A percentile compares a stretch with the other conserved stretches of the same genome.
phyloP scores from a whole-genome alignment of 2,888 invertebrate species.

The Tipula unca region DNA sequence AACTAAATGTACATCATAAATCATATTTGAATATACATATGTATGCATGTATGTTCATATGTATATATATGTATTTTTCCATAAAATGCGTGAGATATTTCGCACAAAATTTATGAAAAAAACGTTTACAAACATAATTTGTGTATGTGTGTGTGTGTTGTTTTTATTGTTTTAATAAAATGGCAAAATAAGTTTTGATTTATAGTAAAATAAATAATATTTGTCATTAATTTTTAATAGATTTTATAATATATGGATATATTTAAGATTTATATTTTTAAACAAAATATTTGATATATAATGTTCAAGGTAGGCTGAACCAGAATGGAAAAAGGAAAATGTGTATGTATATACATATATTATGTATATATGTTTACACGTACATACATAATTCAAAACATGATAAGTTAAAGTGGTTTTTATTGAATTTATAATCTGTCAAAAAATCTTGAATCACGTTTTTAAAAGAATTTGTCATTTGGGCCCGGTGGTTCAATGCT shows the following conservation, averaged over 20 bases:
- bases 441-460: too few relatives aligned
- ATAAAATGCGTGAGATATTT: background rate
- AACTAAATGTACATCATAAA: conserved; percentile 8
- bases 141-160: background rate
- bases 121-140: background rate
- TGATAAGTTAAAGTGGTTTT: background rate
- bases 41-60: too few relatives aligned
- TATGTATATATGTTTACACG: background rate
- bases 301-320: background rate
- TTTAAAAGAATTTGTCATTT: too few relatives aligned
- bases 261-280: background rate
- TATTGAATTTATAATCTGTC: background rate
- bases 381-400: background rate
- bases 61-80: too few relatives aligned
- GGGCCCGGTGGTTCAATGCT: too few relatives aligned
- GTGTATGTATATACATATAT: background rate
- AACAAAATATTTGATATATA: background rate
- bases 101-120: background rate
- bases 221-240: background rate
- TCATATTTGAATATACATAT: background rate
- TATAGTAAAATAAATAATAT: background rate
- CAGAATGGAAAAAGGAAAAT: background rate
- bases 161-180: conserved; percentile 8
- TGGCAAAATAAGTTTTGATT: background rate
- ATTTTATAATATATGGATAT: background rate